A percentile compares a stretch with the other conserved stretches of the same genome.
Conservation (phyloP, 1,140 invertebrate genomes). For the Caerostris extrusa region DNA sequence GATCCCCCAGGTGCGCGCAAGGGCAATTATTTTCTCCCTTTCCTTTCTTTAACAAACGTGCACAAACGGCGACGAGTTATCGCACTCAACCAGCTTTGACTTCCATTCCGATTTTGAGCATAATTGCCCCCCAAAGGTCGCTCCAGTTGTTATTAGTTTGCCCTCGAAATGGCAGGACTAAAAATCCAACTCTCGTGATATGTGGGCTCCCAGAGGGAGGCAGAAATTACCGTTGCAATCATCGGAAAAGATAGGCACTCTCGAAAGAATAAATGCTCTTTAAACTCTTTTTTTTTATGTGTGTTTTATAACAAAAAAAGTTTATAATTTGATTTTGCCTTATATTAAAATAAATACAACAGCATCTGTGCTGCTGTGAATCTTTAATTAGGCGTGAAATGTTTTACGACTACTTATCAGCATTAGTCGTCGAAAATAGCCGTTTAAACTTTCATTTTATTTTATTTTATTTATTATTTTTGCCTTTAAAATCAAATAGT, state of each 20-base stretch:
- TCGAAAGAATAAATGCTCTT: no score
- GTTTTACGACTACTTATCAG: no score
- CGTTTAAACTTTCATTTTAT: no score
- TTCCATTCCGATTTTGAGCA: not conserved
- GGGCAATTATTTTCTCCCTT: not conserved
- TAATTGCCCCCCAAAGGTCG: not conserved
- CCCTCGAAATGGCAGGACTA: not conserved
- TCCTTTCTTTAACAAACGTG: not conserved
- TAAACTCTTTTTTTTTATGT: no score
- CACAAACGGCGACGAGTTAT: not conserved
- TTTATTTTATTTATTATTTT: no score
- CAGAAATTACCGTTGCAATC: not conserved
- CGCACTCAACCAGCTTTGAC: not conserved
- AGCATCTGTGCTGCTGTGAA: no score
- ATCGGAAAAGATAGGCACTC: not conserved
- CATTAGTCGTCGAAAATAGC: no score
- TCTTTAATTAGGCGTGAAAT: no score
- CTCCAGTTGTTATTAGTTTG: not conserved
- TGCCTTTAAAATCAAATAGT: no score
- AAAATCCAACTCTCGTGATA: not conserved
- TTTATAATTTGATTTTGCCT: no score
- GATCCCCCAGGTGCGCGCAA: not conserved
- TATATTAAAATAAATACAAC: no score
- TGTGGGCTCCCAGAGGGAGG: not conserved
- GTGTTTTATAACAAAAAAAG: no score